These are phyloP conservation scores for Antheraea yamamai DNA, from an alignment of 2,888 invertebrate genomes.

Conservation along the genomic window DNA sequence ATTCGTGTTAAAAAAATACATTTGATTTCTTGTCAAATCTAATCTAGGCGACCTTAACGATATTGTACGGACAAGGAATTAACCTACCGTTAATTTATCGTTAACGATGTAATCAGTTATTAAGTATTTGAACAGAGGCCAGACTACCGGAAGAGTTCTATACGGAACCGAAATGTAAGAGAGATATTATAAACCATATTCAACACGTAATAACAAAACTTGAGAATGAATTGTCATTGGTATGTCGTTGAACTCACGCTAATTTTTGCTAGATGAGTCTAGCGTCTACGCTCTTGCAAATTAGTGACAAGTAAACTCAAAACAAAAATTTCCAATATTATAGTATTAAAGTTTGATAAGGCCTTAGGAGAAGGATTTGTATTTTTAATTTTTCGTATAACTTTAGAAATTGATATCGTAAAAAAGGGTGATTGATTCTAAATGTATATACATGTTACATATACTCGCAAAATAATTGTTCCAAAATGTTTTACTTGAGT, in stretches of 20 bases:
- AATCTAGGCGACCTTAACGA: background rate
- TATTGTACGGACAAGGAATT: conserved; percentile 6
- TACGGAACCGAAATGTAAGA: conserved; percentile 5
- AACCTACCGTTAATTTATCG: background rate
- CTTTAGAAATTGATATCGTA: background rate
- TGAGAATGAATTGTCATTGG: conserved; percentile 5
- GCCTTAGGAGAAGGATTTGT: background rate
- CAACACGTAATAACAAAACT: background rate
- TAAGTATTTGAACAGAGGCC: background rate
- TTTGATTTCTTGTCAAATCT: background rate
- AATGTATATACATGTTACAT: background rate
- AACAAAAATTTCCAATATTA: background rate
- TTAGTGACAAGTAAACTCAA: background rate
- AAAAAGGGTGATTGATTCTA: background rate
- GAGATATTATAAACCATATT: background rate
- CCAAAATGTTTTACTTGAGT: too few species aligned
- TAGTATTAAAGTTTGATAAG: background rate
- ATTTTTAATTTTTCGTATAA: background rate
- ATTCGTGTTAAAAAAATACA: background rate
- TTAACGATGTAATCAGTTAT: background rate
- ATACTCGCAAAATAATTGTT: too few species aligned
- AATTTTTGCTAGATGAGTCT: background rate
- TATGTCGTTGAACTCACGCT: background rate
- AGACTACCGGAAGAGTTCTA: background rate
- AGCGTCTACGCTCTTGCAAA: background rate